phyloP scores from a whole-genome alignment of 2,888 invertebrate genomes.

The Morpho helenor region DNA sequence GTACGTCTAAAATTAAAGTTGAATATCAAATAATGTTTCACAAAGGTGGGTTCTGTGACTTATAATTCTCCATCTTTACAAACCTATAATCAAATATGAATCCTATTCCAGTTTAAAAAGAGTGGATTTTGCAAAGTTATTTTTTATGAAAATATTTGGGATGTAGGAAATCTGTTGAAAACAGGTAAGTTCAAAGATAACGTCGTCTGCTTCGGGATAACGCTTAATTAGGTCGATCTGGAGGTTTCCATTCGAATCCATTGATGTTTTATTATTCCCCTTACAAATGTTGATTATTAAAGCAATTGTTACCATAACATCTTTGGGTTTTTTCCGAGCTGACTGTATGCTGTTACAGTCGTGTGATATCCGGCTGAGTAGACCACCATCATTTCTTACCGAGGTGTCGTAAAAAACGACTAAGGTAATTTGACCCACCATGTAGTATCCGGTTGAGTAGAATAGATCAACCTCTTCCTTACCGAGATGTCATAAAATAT shows the following conservation, averaged over 20 bases:
- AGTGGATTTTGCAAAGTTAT: slow-evolving; percentile 28
- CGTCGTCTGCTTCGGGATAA: slow-evolving; percentile 55
- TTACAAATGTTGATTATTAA: slow-evolving; percentile 11
- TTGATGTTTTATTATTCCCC: slow-evolving; percentile 32
- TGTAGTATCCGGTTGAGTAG: too few relatives aligned
- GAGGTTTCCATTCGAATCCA: slow-evolving; percentile 36
- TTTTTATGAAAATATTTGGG: slow-evolving; percentile 38
- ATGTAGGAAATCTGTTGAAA: slow-evolving; percentile 45
- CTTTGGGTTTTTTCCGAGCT: too few relatives aligned
- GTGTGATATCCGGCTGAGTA: too few relatives aligned
- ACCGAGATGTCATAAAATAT: too few relatives aligned
- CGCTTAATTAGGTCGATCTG: slow-evolving; percentile 66
- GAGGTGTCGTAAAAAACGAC: too few relatives aligned
- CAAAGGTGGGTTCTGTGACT: slow-evolving; percentile 53
- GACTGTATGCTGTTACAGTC: too few relatives aligned
- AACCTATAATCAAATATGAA: slow-evolving; percentile 21
- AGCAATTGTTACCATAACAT: not conserved
- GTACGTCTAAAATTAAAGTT: slow-evolving; percentile 15
- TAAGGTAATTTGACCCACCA: too few relatives aligned
- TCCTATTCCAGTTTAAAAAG: slow-evolving; percentile 22
- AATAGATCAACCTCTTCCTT: too few relatives aligned
- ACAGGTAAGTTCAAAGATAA: slow-evolving; percentile 76
- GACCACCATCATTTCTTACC: too few relatives aligned
- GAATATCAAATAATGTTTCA: slow-evolving; percentile 28
- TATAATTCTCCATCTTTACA: slow-evolving; percentile 43